Percentiles rank a stretch among this genome's conserved stretches.
These are phyloP conservation scores for Cryptocephalus moraei DNA, from an alignment of 2,888 invertebrate genomes.

Conservation along the genomic window DNA sequence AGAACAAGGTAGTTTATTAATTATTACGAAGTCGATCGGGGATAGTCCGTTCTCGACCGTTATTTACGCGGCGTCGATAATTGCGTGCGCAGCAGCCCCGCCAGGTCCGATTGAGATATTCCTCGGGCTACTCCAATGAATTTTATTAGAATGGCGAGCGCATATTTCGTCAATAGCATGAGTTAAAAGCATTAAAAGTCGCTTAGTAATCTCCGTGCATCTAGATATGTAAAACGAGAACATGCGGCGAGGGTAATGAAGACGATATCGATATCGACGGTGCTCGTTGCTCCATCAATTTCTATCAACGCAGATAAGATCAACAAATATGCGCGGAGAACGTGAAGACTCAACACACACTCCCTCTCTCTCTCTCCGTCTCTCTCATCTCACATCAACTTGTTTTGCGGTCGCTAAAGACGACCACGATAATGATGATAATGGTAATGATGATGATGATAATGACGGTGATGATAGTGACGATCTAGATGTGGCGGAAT, in stretches of 20 bases:
- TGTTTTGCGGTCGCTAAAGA: background rate
- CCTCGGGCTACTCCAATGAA: slow-evolving; percentile 22
- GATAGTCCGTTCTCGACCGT: background rate
- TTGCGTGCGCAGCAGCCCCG: slow-evolving; percentile 30
- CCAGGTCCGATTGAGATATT: slow-evolving; percentile 32
- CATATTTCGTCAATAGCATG: slow-evolving; percentile 38
- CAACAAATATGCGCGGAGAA: slow-evolving; percentile 19
- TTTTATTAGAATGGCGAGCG: slow-evolving; percentile 19
- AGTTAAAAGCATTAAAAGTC: slow-evolving; percentile 36
- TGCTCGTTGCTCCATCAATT: slow-evolving; percentile 26
- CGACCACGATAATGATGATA: background rate
- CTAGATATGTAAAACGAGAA: slow-evolving; percentile 39
- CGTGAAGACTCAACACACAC: slow-evolving; percentile 9
- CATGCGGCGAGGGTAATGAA: slow-evolving; percentile 35
- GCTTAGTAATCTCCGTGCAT: slow-evolving; percentile 38
- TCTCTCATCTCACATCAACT: background rate
- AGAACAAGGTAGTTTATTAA: no score
- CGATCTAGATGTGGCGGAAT: no score
- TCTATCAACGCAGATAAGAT: slow-evolving; percentile 22
- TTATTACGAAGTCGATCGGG: no score
- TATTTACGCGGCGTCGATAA: slow-evolving; percentile 33
- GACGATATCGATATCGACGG: slow-evolving; percentile 25
- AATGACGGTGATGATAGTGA: background rate
- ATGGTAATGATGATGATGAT: no score
- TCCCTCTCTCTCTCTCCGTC: slow-evolving; percentile 1